Conservation (phyloP, 2,113 vertebrate genomes). For the Bufo bufo region DNA sequence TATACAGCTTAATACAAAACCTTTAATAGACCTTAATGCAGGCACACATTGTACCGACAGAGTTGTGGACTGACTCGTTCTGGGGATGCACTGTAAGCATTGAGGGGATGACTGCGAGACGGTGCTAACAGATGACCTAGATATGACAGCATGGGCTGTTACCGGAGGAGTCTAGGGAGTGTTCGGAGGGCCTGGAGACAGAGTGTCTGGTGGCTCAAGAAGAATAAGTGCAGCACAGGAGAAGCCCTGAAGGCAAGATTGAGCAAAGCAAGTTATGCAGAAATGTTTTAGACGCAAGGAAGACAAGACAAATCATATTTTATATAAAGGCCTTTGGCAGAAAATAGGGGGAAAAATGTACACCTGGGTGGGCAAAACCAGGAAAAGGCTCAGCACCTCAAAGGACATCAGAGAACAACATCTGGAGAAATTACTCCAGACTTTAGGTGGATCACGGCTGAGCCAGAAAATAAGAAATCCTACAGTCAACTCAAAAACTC, state of each 20-base stretch:
- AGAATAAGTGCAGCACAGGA: slow-evolving; percentile 7
- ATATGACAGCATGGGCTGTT: background rate
- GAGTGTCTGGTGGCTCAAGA: slow-evolving; percentile 18
- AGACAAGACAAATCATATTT: background rate
- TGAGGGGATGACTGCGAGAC: background rate
- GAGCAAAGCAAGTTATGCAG: background rate
- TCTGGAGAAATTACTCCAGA: too few species aligned
- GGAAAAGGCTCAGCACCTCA: background rate
- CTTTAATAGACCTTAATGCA: background rate
- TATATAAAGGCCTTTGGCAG: background rate
- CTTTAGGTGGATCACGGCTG: too few species aligned
- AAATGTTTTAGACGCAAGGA: background rate
- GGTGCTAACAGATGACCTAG: background rate
- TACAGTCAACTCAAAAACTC: too few species aligned
- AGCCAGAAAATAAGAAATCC: too few species aligned
- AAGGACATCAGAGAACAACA: background rate
- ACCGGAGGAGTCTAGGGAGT: background rate
- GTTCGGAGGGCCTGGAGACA: slow-evolving; percentile 1
- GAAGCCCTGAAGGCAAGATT: background rate
- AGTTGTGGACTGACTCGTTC: background rate
- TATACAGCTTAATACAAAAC: background rate
- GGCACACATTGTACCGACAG: background rate
- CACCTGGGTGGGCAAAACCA: background rate
- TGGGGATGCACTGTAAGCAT: background rate
- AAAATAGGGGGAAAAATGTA: background rate